Conservation (phyloP, 2,888 invertebrate genomes). For the Pristionchus arcanus region DNA sequence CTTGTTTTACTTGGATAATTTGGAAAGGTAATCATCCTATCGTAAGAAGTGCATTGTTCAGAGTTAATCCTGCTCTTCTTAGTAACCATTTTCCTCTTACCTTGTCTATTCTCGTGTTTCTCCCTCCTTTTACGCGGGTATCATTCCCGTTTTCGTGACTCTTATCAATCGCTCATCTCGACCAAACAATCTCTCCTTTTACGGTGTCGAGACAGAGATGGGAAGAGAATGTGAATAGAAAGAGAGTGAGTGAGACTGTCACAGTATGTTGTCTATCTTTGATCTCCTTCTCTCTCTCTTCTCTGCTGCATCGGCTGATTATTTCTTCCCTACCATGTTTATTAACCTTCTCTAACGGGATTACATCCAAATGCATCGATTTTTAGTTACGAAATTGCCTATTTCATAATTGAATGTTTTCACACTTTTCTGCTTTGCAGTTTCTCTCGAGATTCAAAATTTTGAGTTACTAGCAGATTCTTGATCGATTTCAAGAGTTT, state of each 20-base stretch:
- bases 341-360: background rate
- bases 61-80: background rate
- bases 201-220: background rate
- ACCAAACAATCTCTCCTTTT: conserved; percentile 21
- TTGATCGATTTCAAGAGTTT: background rate
- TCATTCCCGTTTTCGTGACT: conserved; percentile 46
- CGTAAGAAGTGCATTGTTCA: too few species aligned
- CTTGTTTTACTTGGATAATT: background rate
- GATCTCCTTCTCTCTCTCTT: background rate
- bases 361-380: background rate
- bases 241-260: background rate
- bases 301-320: background rate
- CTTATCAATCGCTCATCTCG: conserved; percentile 42
- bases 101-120: conserved; percentile 9
- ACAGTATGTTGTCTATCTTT: background rate
- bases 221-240: background rate
- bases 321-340: background rate
- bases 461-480: background rate
- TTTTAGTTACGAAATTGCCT: background rate
- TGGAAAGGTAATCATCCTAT: background rate
- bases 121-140: conserved; percentile 4
- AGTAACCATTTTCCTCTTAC: background rate
- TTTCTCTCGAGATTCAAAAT: background rate
- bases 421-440: background rate
- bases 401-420: background rate